A percentile compares a stretch with the other conserved stretches of the same genome.
Conservation (phyloP, 2,113 vertebrate species). For the Formicarius rufipectus region DNA sequence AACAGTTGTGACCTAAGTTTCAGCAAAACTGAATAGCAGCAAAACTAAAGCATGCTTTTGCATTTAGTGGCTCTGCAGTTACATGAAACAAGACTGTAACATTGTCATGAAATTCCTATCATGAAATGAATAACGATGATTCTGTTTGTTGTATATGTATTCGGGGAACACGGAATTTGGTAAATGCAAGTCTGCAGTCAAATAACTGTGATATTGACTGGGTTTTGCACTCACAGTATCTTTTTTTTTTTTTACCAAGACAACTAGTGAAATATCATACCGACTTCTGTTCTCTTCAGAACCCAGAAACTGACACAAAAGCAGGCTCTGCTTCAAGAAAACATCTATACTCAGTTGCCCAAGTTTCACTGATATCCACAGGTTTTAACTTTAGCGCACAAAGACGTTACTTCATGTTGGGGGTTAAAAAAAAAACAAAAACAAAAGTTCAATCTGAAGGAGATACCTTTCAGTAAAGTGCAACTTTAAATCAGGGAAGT, state of each 20-base stretch:
- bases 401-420: background rate
- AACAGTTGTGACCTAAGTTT: background rate
- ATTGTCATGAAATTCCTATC: background rate
- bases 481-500: background rate
- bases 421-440: too few relatives aligned
- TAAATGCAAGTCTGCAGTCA: background rate
- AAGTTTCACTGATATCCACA: background rate
- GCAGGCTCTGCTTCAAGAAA: background rate
- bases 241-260: background rate
- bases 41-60: background rate
- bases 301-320: background rate
- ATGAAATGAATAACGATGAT: background rate
- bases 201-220: background rate
- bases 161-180: background rate
- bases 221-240: fast-evolving
- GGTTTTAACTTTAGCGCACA: background rate
- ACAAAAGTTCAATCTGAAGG: background rate
- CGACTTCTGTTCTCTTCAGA: background rate
- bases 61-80: background rate
- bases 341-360: background rate
- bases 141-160: background rate
- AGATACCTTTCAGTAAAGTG: background rate
- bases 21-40: background rate
- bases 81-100: background rate
- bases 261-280: background rate